Evolutionary conservation across 1,140 invertebrate genomes (phyloP), one percentile per base, ranked within the genome.

Genomic region (Drosophila hydei): DNA sequence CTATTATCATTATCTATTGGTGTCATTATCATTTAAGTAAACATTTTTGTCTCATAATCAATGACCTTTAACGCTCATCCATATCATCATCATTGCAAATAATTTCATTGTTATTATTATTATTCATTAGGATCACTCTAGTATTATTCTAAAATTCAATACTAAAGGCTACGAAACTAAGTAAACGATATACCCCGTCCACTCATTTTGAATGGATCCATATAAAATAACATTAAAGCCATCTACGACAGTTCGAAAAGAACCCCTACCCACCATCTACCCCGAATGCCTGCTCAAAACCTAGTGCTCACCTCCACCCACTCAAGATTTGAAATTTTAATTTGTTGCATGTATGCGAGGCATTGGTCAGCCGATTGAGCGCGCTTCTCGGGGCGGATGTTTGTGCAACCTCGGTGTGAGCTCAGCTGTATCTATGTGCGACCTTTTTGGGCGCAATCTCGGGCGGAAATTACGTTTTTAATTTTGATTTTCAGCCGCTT

Each of bases 291-390:
- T 30, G 9, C 30, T 6, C n/a, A n/a, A n/a, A n/a, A n/a, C n/a
- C 21, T 25, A 4, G 5, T 40, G 33, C 38, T 36, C 58, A 51
- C 40, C 33, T 16, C 52, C 40, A 30, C 16, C 45, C 52, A 60
- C 25, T 64, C 40, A 27, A 47, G 45, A 54, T 63, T 78, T 70
- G 12, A 16, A 62, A 74, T 54, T 72, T 62, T 79, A 79, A 79
- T 79, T 79, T 75, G 76, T 62, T 62, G 45, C 61, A 58, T 67
- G 27, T 72, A 75, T 72, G 65, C 60, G 14, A 23, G 16, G 74
- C 43, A 52, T 47, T 40, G 64, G 11, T 51, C 36, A 60, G 9
- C 21, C 36, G 40, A 36, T 52, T 27, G 25, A 63, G 36, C 42
- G n/a, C 25, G 38, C 7, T 23, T 45, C 40, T 21, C 18, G 58